Evolutionary conservation across 2,113 vertebrate species (phyloP), one percentile per base, ranked within the genome.

Genomic region (Spea multiplicata): DNA sequence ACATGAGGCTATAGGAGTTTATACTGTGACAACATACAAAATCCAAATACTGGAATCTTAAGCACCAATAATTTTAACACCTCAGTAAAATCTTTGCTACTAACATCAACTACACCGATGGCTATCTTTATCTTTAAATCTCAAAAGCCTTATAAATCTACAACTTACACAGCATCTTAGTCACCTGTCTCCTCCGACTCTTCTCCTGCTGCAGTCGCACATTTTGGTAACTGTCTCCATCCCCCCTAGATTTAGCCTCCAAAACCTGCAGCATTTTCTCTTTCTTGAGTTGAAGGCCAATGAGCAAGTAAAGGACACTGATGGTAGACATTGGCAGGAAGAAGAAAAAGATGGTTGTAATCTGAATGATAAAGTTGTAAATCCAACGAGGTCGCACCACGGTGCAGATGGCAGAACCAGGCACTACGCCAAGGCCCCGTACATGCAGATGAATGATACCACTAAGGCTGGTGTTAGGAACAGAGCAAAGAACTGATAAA

Each of bases 111-210:
- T 30, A 30, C 1, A 30, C 30, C 30, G 30, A 30, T 30, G 30
- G 30, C 30, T 30, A 30, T 30, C n/a, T n/a, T 30, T 30, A 30
- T 30, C 30, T 30, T 30, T 30, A 30, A 30, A 30, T 30, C 30
- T 30, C 30, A 30, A 30, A 30, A 30, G 9, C 9, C 50, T 52
- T 52, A 52, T 52, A 9, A 59, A 12, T 13, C 4, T 59, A 12
- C 10, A 55, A 97, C 97, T 96, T 83, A 99, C 96, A 95, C 74
- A 99, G 87, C 96, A 98, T 98, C 88, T 97, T 97, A 0, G 96
- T 98, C 90, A 98, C 94, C 86, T 98, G 96, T 17, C 88, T 89
- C 70, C 91, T 91, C 30, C 92, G 86, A 12, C 82, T 80, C 57
- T 92, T 93, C 87, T 91, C 92, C 81, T 91, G 93, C 50, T 83